phyloP scores from a whole-genome alignment of 2,888 invertebrate species.

The Mongoloraphidia duomilia region DNA sequence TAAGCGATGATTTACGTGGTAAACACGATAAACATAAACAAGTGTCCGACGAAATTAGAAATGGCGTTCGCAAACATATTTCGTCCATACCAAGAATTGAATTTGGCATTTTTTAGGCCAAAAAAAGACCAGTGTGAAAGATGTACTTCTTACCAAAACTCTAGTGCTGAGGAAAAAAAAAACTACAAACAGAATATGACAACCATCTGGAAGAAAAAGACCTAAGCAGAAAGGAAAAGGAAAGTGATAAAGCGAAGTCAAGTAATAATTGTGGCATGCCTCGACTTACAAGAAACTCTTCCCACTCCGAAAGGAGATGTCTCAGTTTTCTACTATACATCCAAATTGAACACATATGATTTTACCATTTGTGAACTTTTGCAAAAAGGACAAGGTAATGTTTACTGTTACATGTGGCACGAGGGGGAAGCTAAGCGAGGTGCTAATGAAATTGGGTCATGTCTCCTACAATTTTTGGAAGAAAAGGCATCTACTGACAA shows the following conservation, averaged over 20 bases:
- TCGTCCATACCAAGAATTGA: not conserved
- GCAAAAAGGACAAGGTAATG: too few relatives aligned
- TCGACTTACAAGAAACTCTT: constrained; percentile 16
- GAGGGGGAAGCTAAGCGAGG: constrained; percentile 13
- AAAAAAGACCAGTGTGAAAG: not conserved
- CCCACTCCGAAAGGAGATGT: constrained; percentile 16
- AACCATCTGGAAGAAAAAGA: constrained; percentile 13
- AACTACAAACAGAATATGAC: constrained; percentile 9
- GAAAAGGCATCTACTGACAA: constrained; percentile 1
- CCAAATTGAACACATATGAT: constrained; percentile 15
- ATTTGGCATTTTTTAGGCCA: not conserved
- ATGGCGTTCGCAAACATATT: too few relatives aligned
- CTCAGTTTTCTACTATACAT: constrained; percentile 16
- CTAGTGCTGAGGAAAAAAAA: not conserved
- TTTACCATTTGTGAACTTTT: constrained; percentile 15
- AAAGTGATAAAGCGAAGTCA: constrained; percentile 10
- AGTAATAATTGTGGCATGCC: constrained; percentile 13
- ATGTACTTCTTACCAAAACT: not conserved
- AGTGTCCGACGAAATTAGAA: too few relatives aligned
- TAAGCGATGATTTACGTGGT: too few relatives aligned
- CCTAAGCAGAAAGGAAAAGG: constrained; percentile 13
- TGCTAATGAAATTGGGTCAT: constrained; percentile 16
- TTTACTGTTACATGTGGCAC: constrained; percentile 17
- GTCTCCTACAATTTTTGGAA: constrained; percentile 12
- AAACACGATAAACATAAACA: too few relatives aligned